These are phyloP conservation scores for Callipepla squamata DNA, from an alignment of 2,113 vertebrate genomes.

Conservation along the genomic window DNA sequence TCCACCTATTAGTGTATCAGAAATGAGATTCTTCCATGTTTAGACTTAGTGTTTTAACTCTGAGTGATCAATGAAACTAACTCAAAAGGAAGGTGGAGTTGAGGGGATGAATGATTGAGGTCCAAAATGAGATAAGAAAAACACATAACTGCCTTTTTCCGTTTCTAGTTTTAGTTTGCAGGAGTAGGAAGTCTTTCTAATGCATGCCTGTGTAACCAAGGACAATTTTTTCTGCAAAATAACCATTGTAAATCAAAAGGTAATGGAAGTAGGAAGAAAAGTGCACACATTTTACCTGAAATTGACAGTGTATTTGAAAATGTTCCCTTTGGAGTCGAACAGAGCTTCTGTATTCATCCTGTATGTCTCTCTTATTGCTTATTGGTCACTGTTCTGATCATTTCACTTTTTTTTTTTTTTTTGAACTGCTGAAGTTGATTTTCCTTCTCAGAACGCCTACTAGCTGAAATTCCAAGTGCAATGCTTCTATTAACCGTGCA, in stretches of 20 bases:
- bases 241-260: background rate
- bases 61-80: background rate
- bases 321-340: background rate
- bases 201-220: background rate
- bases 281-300: background rate
- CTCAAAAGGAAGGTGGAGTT: background rate
- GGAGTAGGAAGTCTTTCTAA: background rate
- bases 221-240: background rate
- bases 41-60: background rate
- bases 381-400: background rate
- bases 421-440: background rate
- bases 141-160: background rate
- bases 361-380: background rate
- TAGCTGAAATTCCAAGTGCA: conserved; percentile 57
- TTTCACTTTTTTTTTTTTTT: background rate
- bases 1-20: background rate
- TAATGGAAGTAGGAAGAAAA: background rate
- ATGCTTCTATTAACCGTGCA: conserved; percentile 65
- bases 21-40: background rate
- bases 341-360: background rate
- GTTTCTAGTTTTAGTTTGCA: background rate
- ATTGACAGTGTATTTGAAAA: background rate
- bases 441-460: background rate
- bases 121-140: background rate
- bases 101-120: background rate